Base-by-base conservation (phyloP, 1,140 invertebrate species). In the Pseudomyrmex concolor region DNA sequence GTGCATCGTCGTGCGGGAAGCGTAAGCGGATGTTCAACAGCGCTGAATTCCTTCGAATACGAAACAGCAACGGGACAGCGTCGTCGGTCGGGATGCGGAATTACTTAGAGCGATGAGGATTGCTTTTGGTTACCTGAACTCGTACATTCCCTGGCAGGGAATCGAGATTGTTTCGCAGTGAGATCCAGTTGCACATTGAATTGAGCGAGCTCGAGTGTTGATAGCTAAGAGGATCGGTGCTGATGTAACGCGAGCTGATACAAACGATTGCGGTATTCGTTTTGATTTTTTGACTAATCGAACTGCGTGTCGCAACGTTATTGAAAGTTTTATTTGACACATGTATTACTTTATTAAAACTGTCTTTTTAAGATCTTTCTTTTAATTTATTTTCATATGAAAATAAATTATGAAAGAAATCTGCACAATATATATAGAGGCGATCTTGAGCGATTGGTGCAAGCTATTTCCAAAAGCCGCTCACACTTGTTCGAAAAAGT, bases 11-110 rank as follows among this genome's bases (percentile, higher is more conserved):
- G 76, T 71, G 70, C 66, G 76, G 22, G 19, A 48, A 80, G 59
- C 76, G 54, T 80, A 80, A 80, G 76, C 76, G 76, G 76, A 80
- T 80, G 76, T 80, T 70, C 54, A 7, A 70, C 19, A 22, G 17
- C 54, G 22, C 5, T 34, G 43, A 57, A 71, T 70, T 45, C 45
- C 19, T 0, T 43, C 54, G 51, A 71, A 80, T 70, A 55, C 43
- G 66, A 80, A 70, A 59, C 66, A 71, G 76, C 48, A 70, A 62
- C 57, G 54, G 25, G 34, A 34, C 34, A 34, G 34, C 34, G 34
- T 34, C 34, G 34, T 55, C 19, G 62, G 63, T 68, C 19, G 66
- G 66, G 43, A 54, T n/a, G 22, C 48, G 48, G 60, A 76, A 76
- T 76, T 76, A 80, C 66, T 50, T 19, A 43, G 54, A 50, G 19